phyloP scores from a whole-genome alignment of 2,797 vertebrate genomes.

The Parambassis ranga region DNA sequence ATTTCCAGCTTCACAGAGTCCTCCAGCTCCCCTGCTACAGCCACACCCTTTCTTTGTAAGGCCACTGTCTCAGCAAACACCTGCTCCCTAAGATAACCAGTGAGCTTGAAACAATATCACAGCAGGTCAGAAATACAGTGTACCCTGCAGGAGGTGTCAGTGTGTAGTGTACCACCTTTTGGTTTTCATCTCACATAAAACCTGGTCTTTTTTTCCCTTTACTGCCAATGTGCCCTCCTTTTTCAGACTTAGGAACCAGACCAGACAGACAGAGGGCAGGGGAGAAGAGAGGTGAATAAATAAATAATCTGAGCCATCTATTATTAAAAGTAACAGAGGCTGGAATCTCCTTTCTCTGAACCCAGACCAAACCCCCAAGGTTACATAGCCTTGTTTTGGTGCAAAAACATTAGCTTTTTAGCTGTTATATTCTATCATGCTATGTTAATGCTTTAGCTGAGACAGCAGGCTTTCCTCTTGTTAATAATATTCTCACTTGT shows the following conservation, averaged over 20 bases:
- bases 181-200: background rate
- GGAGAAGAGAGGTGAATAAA: slow-evolving; percentile 67
- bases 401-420: background rate
- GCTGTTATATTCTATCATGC: background rate
- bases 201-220: background rate
- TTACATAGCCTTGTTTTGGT: slow-evolving; percentile 33
- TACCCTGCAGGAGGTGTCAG: background rate
- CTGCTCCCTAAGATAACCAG: slow-evolving; percentile 27
- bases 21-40: background rate
- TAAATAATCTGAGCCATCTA: slow-evolving; percentile 78
- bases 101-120: background rate
- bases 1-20: slow-evolving; percentile 9
- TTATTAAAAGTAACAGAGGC: slow-evolving; percentile 74
- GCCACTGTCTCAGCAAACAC: slow-evolving; percentile 2
- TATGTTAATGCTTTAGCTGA: background rate
- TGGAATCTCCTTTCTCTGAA: slow-evolving; percentile 41
- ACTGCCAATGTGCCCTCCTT: slow-evolving; percentile 12
- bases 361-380: slow-evolving; percentile 7
- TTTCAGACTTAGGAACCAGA: slow-evolving; percentile 51
- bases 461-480: background rate
- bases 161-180: background rate
- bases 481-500: background rate
- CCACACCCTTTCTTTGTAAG: slow-evolving; percentile 16
- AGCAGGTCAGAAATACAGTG: background rate
- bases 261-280: slow-evolving; percentile 37